Percentiles rank a stretch among this genome's conserved stretches.
These are phyloP conservation scores for Drosophila lowei DNA, from an alignment of 1,140 invertebrate genomes.

Conservation along the genomic window DNA sequence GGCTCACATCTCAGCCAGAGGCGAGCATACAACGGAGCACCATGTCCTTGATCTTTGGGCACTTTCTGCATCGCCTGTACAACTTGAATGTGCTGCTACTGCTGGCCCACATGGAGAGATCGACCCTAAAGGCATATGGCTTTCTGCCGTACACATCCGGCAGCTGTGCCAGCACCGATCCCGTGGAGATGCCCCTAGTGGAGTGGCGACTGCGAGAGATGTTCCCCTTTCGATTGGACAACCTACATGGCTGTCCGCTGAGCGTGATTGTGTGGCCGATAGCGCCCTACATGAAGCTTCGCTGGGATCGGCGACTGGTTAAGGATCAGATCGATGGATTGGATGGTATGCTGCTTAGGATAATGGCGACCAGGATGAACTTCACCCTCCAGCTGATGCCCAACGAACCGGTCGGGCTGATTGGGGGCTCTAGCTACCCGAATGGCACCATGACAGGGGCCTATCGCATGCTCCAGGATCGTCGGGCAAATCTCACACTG, in stretches of 20 bases:
- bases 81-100: constrained; percentile 52
- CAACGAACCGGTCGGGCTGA: constrained; percentile 45
- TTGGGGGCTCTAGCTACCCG: constrained; percentile 41
- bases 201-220: constrained; percentile 1
- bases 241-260: constrained; percentile 53
- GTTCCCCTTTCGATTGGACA: constrained; percentile 43
- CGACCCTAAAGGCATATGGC: constrained; percentile 9
- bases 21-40: background rate
- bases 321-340: constrained; percentile 32
- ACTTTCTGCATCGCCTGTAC: constrained; percentile 46
- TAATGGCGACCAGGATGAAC: constrained; percentile 46
- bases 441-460: constrained; percentile 67
- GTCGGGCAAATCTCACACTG: constrained; percentile 46
- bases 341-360: constrained; percentile 42
- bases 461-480: constrained; percentile 47
- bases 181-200: constrained; percentile 5
- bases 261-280: constrained; percentile 56
- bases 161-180: constrained; percentile 10
- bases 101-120: background rate
- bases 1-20: background rate
- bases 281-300: constrained; percentile 43
- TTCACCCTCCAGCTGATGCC: constrained; percentile 35
- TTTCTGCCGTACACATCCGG: constrained; percentile 35
- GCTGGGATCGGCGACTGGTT: background rate
- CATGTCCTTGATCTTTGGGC: constrained; percentile 47